phyloP scores from a whole-genome alignment of 1,140 invertebrate genomes.

The Lepidurus apus region DNA sequence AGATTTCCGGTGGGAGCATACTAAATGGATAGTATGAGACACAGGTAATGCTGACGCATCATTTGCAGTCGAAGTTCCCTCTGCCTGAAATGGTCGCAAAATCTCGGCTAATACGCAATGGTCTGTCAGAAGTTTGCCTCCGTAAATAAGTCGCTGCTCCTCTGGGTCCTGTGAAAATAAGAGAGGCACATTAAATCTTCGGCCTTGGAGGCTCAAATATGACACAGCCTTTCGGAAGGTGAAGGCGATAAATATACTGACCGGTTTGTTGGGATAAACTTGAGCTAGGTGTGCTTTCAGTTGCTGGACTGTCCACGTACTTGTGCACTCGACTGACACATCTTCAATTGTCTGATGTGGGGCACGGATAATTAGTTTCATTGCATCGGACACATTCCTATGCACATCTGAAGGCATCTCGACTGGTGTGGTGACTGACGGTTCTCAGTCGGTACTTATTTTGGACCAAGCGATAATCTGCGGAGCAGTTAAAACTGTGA shows the following conservation, averaged over 20 bases:
- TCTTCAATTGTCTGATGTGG: slow-evolving; percentile 9
- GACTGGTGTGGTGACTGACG: not conserved
- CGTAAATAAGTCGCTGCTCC: not conserved
- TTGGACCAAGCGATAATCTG: too few species aligned
- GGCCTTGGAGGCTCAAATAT: too few species aligned
- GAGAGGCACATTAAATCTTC: not conserved
- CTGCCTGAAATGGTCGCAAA: not conserved
- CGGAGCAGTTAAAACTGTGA: not conserved
- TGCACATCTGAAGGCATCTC: not conserved
- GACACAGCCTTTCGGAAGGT: not conserved
- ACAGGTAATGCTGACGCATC: not conserved
- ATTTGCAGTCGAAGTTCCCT: not conserved
- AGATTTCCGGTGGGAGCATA: slow-evolving; percentile 12
- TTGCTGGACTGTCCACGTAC: not conserved
- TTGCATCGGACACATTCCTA: not conserved
- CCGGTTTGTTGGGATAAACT: not conserved
- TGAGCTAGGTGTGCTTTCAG: not conserved
- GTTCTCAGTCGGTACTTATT: not conserved
- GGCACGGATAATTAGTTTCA: not conserved
- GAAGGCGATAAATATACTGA: not conserved
- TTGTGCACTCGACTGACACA: not conserved
- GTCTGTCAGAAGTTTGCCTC: not conserved
- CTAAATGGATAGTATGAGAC: not conserved
- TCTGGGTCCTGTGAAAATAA: not conserved
- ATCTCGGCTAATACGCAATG: not conserved